phyloP scores from a whole-genome alignment of 2,113 vertebrate species.

The Felis chaus region DNA sequence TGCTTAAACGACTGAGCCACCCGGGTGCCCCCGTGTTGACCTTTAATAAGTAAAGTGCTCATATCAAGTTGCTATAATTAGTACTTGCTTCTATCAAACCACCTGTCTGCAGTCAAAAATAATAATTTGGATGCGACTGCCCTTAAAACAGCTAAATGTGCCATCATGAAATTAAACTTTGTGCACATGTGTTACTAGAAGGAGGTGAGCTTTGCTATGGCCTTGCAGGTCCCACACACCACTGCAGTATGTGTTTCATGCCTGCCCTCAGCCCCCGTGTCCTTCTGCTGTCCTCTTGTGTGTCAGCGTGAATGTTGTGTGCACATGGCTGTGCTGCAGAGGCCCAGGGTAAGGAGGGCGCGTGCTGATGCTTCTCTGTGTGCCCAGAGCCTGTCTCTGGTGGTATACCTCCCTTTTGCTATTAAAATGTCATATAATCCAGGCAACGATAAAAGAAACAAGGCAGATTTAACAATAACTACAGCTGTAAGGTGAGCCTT shows the following conservation, averaged over 20 bases:
- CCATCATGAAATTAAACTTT: slow-evolving; percentile 91
- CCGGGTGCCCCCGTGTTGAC: background rate
- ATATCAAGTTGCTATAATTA: slow-evolving; percentile 73
- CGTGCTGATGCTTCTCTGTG: slow-evolving; percentile 71
- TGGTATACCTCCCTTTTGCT: background rate
- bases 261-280: background rate
- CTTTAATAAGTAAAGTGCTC: background rate
- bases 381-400: background rate
- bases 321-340: slow-evolving; percentile 82
- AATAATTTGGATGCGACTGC: slow-evolving; percentile 70
- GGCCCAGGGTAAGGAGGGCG: slow-evolving; percentile 79
- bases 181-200: slow-evolving; percentile 85
- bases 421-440: background rate
- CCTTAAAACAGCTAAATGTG: slow-evolving; percentile 80
- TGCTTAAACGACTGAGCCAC: too few relatives aligned
- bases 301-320: slow-evolving; percentile 71
- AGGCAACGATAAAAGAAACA: background rate
- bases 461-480: background rate
- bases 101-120: slow-evolving; percentile 79
- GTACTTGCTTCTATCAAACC: slow-evolving; percentile 73
- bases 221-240: background rate
- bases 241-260: background rate
- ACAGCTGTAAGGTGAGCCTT: background rate
- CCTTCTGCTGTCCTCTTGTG: slow-evolving; percentile 32
- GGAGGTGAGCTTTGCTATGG: background rate